These are phyloP conservation scores for Tenrec ecaudatus DNA, from an alignment of 2,113 vertebrate genomes.

Conservation along the genomic window DNA sequence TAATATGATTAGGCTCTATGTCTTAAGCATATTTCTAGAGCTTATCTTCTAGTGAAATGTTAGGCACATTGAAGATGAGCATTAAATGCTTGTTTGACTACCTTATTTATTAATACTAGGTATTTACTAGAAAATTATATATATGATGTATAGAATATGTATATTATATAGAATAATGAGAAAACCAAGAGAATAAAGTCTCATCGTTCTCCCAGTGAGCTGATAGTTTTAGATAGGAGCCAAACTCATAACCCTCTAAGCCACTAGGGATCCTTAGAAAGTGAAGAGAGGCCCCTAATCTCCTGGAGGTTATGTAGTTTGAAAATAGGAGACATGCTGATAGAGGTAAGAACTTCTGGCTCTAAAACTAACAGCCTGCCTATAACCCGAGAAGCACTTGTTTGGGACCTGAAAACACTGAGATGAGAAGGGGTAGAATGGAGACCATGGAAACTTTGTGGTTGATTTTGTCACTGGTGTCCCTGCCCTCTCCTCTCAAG, in stretches of 20 bases:
- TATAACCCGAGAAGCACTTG: neutral
- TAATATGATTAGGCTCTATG: neutral
- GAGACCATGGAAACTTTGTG: neutral
- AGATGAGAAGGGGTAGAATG: neutral
- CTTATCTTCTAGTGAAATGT: neutral
- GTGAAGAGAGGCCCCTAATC: neutral
- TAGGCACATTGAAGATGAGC: neutral
- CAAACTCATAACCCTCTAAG: no score
- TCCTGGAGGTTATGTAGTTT: neutral
- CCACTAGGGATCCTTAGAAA: no score
- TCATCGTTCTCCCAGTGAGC: no score
- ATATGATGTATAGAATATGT: no score
- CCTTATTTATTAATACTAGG: neutral
- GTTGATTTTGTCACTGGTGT: neutral
- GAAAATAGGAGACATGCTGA: neutral
- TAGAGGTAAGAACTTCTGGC: neutral
- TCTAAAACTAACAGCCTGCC: neutral
- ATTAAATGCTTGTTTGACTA: neutral
- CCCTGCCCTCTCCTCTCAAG: neutral
- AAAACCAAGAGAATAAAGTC: no score
- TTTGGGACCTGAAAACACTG: neutral
- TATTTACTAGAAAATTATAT: neutral
- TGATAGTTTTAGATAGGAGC: no score
- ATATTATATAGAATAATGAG: no score
- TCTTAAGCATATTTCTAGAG: neutral